Evolutionary conservation across 2,113 vertebrate species (phyloP), one percentile per base, ranked within the genome.

Genomic region (Sarotherodon lohbergeri): DNA sequence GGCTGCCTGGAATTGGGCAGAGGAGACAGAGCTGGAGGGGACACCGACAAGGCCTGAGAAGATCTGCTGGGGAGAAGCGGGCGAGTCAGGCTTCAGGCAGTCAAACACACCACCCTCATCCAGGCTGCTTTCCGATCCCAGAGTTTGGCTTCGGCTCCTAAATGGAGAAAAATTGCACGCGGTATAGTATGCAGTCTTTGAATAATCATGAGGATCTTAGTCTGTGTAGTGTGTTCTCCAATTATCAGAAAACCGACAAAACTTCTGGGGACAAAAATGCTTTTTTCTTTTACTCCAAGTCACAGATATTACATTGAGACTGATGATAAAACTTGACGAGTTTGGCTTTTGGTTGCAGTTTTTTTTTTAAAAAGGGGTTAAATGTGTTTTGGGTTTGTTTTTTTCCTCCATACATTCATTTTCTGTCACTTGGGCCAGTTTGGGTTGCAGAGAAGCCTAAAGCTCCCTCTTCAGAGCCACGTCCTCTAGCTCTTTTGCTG

Each of bases 91-190:
- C 94, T 99, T 99, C 88, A 99, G 95, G 90, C 98, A 98, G 92
- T 99, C 98, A 7, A 99, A 99, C 55, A 99, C 98, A 0, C 98
- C 97, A 1, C 98, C 96, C 87, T 98, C 98, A 81, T 98, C 98
- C 93, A 98, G 96, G 13, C 97, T 97, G 79, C 97, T 96, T 94
- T 99, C 98, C 0, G 99, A 97, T 88, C 98, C 98, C 84, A 98
- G 95, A 1, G 97, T 96, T 92, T 99, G 98, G 95, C 96, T 98
- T 92, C 98, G 97, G 91, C 90, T 98, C 94, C 99, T 99, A 83
- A 3, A 55, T 22, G 46, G 55, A 4, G 43, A 13, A 56, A 78
- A 24, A 3, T 46, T 41, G 1, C 14, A 56, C 5, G 1, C 14
- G 6, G 5, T 48, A 22, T 7, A 36, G 5, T 19, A 19, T 22